Evolutionary conservation across 2,888 invertebrate genomes (phyloP), one percentile per base, ranked within the genome.

Genomic region (Labia minor): DNA sequence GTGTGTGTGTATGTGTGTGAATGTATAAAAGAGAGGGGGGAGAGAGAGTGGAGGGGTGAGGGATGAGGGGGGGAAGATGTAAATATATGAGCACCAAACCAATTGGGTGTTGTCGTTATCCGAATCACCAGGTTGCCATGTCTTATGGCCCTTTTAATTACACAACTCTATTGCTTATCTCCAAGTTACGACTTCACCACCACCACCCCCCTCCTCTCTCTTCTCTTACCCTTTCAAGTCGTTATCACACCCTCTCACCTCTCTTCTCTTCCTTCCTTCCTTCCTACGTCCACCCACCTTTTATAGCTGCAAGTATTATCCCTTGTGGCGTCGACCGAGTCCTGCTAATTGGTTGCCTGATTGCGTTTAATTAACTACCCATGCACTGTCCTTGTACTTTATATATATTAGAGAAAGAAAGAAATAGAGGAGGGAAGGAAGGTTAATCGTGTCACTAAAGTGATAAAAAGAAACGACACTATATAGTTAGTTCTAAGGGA

Each of bases 311-410:
- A n/a, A n/a, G 26, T 26, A 26, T 26, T 26, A 26, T 49, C 49
- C 49, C 49, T 49, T 49, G 49, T 16, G 49, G 49, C 49, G 49
- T 11, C 49, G 49, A 49, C 49, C 6, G 14, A 49, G 49, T 49
- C 49, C 49, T 49, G 49, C 49, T 49, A 49, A 49, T 49, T 49
- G 49, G 49, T n/a, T n/a, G n/a, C 49, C 49, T 49, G 49, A 49
- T 49, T 49, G 49, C 49, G 49, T 49, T 49, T 49, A 49, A 49
- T 49, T 49, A 49, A 49, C 49, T 49, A 49, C 16, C 49, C 49
- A 49, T 2, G 49, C n/a, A 14, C 49, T 14, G n/a, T 14, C 2
- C 2, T 11, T 16, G n/a, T 16, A 16, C 14, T 3, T 10, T 2
- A 14, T 49, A 49, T 49, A 49, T 49, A 49, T 49, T n/a, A n/a